Conservation (phyloP, 2,888 invertebrate species). For the Emmelina monodactyla region DNA sequence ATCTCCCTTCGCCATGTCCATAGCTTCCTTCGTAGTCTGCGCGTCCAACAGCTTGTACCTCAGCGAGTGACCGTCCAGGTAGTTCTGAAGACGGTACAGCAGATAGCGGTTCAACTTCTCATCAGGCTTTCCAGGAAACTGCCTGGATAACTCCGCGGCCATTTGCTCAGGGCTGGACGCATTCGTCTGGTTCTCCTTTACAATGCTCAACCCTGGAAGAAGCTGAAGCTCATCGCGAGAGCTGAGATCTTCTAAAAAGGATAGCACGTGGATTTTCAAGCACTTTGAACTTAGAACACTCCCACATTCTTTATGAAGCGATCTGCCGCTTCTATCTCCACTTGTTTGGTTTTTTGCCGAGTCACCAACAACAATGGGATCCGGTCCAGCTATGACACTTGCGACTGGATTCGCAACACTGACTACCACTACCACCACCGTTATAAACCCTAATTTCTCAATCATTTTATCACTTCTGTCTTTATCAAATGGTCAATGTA, state of each 20-base stretch:
- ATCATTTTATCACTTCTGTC: slow-evolving; percentile 37
- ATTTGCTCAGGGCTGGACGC: slow-evolving; percentile 68
- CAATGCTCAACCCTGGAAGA: slow-evolving; percentile 78
- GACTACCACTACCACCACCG: slow-evolving; percentile 27
- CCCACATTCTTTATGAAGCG: slow-evolving; percentile 47
- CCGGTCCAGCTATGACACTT: slow-evolving; percentile 36
- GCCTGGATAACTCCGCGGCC: slow-evolving; percentile 73
- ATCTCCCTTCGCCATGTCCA: slow-evolving; percentile 52
- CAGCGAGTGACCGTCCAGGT: slow-evolving; percentile 76
- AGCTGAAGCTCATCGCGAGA: slow-evolving; percentile 74
- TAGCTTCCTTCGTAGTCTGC: slow-evolving; percentile 64
- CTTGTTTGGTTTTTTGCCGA: slow-evolving; percentile 15
- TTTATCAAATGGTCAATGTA: slow-evolving; percentile 5
- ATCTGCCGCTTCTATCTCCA: slow-evolving; percentile 37
- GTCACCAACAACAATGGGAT: slow-evolving; percentile 24
- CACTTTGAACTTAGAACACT: slow-evolving; percentile 71
- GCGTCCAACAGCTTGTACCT: slow-evolving; percentile 75
- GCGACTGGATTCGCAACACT: slow-evolving; percentile 24
- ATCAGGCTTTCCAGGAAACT: slow-evolving; percentile 79
- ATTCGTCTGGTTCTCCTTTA: slow-evolving; percentile 66
- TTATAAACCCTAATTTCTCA: slow-evolving; percentile 22
- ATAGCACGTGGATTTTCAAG: slow-evolving; percentile 78
- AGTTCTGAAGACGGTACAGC: slow-evolving; percentile 70
- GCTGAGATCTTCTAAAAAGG: slow-evolving; percentile 77
- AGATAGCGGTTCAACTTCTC: slow-evolving; percentile 78